Conservation (phyloP, 2,888 invertebrate genomes). For the Tipula unca region DNA sequence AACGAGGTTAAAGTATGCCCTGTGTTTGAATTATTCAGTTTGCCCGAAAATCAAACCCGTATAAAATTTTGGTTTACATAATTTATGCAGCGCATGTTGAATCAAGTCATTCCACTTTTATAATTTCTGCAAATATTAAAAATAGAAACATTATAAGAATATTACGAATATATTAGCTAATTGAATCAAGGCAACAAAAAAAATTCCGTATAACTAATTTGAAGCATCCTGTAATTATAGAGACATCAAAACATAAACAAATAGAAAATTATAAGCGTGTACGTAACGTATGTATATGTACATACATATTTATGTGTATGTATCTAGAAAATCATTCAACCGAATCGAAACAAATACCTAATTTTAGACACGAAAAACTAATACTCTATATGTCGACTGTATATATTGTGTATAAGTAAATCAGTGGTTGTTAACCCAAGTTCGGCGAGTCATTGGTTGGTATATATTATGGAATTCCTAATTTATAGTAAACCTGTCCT, state of each 20-base stretch:
- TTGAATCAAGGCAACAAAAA: not conserved
- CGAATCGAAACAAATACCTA: not conserved
- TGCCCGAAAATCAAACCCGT: not conserved
- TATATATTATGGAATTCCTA: too few relatives aligned
- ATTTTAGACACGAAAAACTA: not conserved
- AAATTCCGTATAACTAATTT: not conserved
- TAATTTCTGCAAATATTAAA: not conserved
- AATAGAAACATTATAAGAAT: not conserved
- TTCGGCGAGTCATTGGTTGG: not conserved
- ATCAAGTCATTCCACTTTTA: not conserved
- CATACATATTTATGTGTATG: not conserved
- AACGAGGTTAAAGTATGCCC: not conserved
- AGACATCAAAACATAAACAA: not conserved
- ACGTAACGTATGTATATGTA: not conserved
- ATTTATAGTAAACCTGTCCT: too few relatives aligned
- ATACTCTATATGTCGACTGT: not conserved
- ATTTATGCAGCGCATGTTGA: not conserved
- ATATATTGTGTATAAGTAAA: not conserved
- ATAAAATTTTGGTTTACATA: not conserved
- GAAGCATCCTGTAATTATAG: not conserved
- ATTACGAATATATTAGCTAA: not conserved
- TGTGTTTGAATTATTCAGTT: not conserved
- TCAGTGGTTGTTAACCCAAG: not conserved
- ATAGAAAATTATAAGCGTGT: not conserved
- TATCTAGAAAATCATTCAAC: not conserved